These are phyloP conservation scores for Alectura lathami DNA, from an alignment of 2,113 vertebrate genomes.

Conservation along the genomic window DNA sequence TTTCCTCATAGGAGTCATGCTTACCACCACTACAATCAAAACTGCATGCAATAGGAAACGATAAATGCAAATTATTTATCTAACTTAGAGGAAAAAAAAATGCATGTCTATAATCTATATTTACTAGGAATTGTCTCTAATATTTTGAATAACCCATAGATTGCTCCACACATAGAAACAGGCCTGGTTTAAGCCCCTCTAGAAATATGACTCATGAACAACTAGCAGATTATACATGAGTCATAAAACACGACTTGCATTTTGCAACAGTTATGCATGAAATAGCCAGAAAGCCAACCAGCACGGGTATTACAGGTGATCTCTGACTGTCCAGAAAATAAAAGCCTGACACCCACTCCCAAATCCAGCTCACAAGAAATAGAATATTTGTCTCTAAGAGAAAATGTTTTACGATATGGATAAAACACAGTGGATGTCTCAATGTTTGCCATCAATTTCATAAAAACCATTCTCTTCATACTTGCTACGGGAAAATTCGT, in stretches of 20 bases:
- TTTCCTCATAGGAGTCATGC: neutral
- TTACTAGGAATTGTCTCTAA: neutral
- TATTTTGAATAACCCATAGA: neutral
- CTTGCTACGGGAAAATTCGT: constrained; percentile 19
- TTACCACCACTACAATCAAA: neutral
- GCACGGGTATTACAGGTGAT: neutral
- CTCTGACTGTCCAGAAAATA: neutral
- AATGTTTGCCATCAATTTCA: neutral
- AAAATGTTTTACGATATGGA: neutral
- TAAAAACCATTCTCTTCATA: constrained; percentile 9
- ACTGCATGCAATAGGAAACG: fast-evolving
- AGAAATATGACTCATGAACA: neutral
- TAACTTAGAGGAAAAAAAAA: neutral
- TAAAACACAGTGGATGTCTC: neutral
- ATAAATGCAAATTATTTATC: neutral
- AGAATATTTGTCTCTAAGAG: neutral
- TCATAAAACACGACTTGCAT: neutral
- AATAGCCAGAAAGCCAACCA: neutral
- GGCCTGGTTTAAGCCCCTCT: neutral
- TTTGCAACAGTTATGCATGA: neutral
- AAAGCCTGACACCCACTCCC: neutral
- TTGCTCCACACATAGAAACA: neutral
- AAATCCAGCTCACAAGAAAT: neutral
- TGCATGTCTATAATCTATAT: neutral
- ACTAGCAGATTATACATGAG: neutral